These are phyloP conservation scores for Mallotus villosus DNA, from an alignment of 2,797 vertebrate genomes.

Conservation along the genomic window DNA sequence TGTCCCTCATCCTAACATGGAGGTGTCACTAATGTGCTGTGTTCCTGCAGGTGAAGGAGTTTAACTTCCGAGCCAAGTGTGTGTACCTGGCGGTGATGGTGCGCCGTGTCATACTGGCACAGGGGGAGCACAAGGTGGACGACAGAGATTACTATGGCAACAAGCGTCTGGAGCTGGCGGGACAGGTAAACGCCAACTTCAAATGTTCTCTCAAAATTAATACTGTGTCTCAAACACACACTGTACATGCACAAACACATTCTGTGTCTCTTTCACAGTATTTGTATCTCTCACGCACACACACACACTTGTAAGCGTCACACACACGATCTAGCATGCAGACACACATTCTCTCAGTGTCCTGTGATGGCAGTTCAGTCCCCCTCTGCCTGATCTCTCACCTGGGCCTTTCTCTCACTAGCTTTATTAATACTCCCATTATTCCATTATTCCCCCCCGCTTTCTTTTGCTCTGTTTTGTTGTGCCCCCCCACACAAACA, in stretches of 20 bases:
- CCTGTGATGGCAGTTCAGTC: constrained; percentile 52
- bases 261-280: neutral
- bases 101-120: constrained; percentile 94
- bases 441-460: constrained; percentile 92
- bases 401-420: constrained; percentile 74
- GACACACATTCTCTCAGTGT: constrained; percentile 35
- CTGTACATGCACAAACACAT: constrained; percentile 1
- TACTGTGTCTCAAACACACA: constrained; percentile 14
- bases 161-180: constrained; percentile 96
- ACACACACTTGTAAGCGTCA: too few relatives aligned
- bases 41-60: constrained; percentile 89
- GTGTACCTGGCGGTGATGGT: constrained; percentile 99
- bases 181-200: constrained; percentile 80
- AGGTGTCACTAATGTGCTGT: too few relatives aligned
- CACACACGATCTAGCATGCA: constrained; percentile 30
- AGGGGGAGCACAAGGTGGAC: constrained; percentile 96
- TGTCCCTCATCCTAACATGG: too few relatives aligned
- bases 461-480: constrained; percentile 86
- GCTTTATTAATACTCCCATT: constrained; percentile 87
- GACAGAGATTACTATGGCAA: constrained; percentile 99
- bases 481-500: constrained; percentile 61
- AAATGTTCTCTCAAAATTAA: neutral
- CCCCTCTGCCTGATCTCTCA: constrained; percentile 69
- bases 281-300: constrained; percentile 23
- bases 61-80: constrained; percentile 96